Percentiles rank a stretch among this genome's conserved stretches.
phyloP scores from a whole-genome alignment of 2,113 vertebrate species.

The Brachypteracias leptosomus region DNA sequence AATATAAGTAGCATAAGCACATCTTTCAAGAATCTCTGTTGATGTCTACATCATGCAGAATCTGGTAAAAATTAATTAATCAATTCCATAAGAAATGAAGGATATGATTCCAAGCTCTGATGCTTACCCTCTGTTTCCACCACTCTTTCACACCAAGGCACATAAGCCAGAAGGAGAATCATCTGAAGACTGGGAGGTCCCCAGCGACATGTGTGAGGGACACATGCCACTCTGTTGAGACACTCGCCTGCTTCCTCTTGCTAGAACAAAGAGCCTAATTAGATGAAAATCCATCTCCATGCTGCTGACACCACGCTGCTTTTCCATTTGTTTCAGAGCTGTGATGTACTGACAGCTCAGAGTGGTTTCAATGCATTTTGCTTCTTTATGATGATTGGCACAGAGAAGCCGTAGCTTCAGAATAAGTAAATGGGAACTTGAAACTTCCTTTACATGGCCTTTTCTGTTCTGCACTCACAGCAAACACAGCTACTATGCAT shows the following conservation, averaged over 20 bases:
- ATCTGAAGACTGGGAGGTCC: not conserved
- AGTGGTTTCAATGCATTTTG: not conserved
- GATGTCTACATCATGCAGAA: not conserved
- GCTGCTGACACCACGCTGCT: not conserved
- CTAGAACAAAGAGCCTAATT: not conserved
- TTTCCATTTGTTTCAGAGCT: conserved; percentile 1
- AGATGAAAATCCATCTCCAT: not conserved
- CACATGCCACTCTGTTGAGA: not conserved
- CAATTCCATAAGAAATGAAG: not conserved
- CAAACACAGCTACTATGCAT: not conserved
- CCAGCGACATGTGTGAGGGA: accelerated
- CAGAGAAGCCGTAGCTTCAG: not conserved
- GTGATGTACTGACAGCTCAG: not conserved
- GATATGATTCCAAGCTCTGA: not conserved
- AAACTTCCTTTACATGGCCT: not conserved
- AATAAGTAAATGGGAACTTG: not conserved
- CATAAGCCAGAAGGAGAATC: not conserved
- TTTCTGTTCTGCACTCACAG: not conserved
- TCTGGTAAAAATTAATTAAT: not conserved
- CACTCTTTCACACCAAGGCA: not conserved
- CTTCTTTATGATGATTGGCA: not conserved
- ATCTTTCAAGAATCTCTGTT: not conserved
- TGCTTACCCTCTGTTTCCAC: not conserved
- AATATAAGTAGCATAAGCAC: not conserved
- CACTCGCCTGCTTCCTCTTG: not conserved